Base-by-base conservation (phyloP, 2,797 vertebrate species). In the Mus caroli region DNA sequence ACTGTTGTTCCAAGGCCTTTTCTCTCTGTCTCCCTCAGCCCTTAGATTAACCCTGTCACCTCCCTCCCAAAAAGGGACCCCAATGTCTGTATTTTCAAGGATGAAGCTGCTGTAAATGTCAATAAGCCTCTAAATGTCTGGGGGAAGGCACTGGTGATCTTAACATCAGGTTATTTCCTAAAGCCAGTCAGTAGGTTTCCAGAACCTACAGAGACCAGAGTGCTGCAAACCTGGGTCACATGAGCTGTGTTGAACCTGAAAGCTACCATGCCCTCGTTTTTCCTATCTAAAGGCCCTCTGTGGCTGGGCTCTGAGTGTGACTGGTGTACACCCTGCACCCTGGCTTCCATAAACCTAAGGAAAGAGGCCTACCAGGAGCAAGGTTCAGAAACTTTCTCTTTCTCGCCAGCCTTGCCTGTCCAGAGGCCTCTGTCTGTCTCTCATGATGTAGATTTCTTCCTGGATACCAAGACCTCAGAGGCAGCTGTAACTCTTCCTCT, bases 11-110 rank as follows among this genome's bases (percentile, higher is more conserved):
- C 97, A 92, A 96, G 95, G 94, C 97, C 92, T 96, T 97, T 73
- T 97, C 79, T 94, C 91, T 0, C 3, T 88, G 1, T 83, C 86
- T 90, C 73, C 89, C 77, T 56, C 77, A 94, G 84, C 87, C 95
- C 92, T 88, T 84, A 94, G 94, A 96, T 98, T 97, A 98, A 97
- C 96, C 96, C 97, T 97, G 91, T 96, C 94, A 91, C 95, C 98
- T 98, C 97, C 97, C 96, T 98, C 98, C 97, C 94, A 96, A 96
- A 94, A 96, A 96, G 93, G 97, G 90, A 26, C 85, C 86, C 91
- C 86, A 88, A 76, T 62, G 62, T 15, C 2, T 64, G 64, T 71
- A 58, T 94, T 96, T 95, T 54, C 14, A 90, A 69, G 75, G 54
- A 76, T 56, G 56, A 80, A 71, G 84, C 92, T 92, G 56, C 71